Conservation (phyloP, 2,797 vertebrate genomes). For the Ptychadena robeensis region DNA sequence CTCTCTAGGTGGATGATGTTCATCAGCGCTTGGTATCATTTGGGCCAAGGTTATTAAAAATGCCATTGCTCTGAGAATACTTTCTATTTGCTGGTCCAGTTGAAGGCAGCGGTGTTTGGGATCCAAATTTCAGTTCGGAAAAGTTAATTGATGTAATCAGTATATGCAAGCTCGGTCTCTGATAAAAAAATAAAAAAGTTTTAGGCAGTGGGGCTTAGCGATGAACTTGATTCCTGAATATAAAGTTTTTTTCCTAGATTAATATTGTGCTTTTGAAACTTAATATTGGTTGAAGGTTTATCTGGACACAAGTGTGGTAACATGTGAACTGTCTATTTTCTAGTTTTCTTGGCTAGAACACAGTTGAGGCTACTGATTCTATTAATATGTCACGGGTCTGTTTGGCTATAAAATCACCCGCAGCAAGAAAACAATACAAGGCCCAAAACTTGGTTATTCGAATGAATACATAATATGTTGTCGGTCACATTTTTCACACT, state of each 20-base stretch:
- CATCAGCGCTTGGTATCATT: conserved; percentile 67
- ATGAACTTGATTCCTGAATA: conserved; percentile 55
- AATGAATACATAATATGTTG: neutral
- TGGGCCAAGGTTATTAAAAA: conserved; percentile 71
- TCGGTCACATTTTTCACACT: neutral
- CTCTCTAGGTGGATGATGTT: conserved; percentile 68
- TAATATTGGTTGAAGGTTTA: conserved; percentile 39
- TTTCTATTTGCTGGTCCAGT: conserved; percentile 75
- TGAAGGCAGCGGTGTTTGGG: conserved; percentile 70
- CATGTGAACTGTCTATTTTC: conserved; percentile 17
- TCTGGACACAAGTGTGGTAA: conserved; percentile 11
- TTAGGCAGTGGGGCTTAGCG: conserved; percentile 61
- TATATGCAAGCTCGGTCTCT: conserved; percentile 54
- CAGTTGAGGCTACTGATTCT: neutral
- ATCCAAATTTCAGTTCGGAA: conserved; percentile 74
- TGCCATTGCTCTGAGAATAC: conserved; percentile 70
- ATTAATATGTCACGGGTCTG: neutral
- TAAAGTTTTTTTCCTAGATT: conserved; percentile 39
- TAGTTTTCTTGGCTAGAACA: conserved; percentile 6
- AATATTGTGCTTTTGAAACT: conserved; percentile 35
- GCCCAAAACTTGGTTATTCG: neutral
- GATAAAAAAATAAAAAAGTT: conserved; percentile 56
- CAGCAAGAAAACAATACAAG: neutral
- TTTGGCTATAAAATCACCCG: neutral
- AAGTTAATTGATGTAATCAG: conserved; percentile 73